Evolutionary conservation across 2,113 vertebrate species (phyloP).

Genomic region (Ploceus nigricollis): DNA sequence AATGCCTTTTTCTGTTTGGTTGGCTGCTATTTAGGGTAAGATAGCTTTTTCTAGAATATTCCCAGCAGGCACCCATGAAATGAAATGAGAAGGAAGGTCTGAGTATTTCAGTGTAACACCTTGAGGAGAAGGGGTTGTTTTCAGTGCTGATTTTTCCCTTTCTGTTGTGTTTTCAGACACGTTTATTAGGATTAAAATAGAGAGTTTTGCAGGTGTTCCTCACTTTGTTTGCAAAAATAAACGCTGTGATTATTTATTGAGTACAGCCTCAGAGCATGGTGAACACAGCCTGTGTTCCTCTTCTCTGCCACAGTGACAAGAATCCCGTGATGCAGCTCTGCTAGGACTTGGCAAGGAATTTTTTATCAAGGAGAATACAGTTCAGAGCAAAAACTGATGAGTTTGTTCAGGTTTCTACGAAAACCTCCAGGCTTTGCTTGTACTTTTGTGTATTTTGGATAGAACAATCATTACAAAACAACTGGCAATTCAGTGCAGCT

Average conservation of each 20-base stretch:
- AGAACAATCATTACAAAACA: background rate
- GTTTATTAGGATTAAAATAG: background rate
- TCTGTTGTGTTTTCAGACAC: slow-evolving; percentile 7
- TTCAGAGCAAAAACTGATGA: background rate
- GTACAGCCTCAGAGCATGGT: background rate
- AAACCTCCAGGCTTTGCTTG: background rate
- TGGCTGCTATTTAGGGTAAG: background rate
- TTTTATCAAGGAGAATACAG: background rate
- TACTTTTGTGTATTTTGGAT: background rate
- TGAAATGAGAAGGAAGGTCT: background rate
- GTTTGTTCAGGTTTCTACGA: background rate
- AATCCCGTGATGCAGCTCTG: background rate
- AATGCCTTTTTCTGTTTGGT: background rate
- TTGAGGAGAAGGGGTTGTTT: background rate
- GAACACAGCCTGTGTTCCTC: background rate
- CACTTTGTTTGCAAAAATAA: background rate
- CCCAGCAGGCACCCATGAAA: background rate
- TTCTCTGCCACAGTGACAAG: background rate
- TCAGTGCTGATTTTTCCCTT: background rate
- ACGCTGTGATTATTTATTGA: background rate
- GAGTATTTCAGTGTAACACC: background rate
- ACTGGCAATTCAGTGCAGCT: background rate
- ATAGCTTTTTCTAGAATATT: background rate
- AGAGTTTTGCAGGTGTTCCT: background rate
- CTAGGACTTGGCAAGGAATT: background rate